Evolutionary conservation across 2,888 invertebrate species (phyloP).

Genomic region (Plebejus melissa): DNA sequence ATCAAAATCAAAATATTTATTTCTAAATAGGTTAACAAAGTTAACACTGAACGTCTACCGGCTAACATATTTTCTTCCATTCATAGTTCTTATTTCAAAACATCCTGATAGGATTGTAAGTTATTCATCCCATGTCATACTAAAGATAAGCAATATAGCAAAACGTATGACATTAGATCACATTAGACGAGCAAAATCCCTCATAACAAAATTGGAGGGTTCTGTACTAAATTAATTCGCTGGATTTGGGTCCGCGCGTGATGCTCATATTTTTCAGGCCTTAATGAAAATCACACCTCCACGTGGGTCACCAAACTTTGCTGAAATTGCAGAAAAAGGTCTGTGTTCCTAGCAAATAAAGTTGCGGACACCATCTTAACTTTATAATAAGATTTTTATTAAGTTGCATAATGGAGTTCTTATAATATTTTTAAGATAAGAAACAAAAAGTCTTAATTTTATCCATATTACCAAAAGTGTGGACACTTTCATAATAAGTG

Average conservation of each 20-base stretch:
- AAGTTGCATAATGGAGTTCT: too few species aligned
- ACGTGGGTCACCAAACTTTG: not conserved
- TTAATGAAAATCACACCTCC: slow-evolving; percentile 45
- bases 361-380: too few species aligned
- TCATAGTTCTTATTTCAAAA: not conserved
- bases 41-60: too few species aligned
- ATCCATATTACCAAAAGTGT: slow-evolving; percentile 1
- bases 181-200: slow-evolving; percentile 7
- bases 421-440: too few species aligned
- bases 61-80: too few species aligned
- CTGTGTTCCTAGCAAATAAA: too few species aligned
- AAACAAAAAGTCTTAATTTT: not conserved
- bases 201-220: slow-evolving; percentile 27
- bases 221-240: slow-evolving; percentile 46
- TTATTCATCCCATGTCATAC: not conserved
- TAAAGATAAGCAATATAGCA: not conserved
- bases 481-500: slow-evolving; percentile 13
- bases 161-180: slow-evolving; percentile 3
- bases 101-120: not conserved
- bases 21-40: too few species aligned
- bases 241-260: slow-evolving; percentile 46
- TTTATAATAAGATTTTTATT: too few species aligned
- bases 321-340: not conserved
- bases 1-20: too few species aligned
- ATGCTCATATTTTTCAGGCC: slow-evolving; percentile 43